These are phyloP conservation scores for Stramonita haemastoma DNA, from an alignment of 2,888 invertebrate species.

Conservation along the genomic window DNA sequence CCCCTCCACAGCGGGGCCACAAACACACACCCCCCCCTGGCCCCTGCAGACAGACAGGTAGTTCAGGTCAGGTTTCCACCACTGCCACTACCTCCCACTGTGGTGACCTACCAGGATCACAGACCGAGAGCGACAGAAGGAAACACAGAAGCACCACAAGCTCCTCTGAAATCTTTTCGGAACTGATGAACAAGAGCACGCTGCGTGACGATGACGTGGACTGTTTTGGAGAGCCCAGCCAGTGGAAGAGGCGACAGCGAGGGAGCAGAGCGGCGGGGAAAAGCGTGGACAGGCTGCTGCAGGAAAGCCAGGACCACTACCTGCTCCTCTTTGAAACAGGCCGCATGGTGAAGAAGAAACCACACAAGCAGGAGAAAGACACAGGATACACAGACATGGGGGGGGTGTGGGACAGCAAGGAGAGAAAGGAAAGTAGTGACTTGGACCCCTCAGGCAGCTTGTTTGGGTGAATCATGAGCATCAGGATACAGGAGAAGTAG, in stretches of 20 bases:
- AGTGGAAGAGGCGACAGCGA: conserved; percentile 52
- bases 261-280: conserved; percentile 40
- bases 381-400: neutral
- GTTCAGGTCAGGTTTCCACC: neutral
- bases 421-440: conserved; percentile 31
- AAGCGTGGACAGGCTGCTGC: conserved; percentile 56
- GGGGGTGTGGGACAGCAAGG: neutral
- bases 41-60: neutral
- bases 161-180: conserved; percentile 41
- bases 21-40: neutral
- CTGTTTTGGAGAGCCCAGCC: conserved; percentile 53
- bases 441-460: conserved; percentile 41
- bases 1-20: conserved; percentile 50
- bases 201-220: conserved; percentile 55
- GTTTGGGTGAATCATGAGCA: neutral
- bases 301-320: conserved; percentile 60
- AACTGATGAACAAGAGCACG: conserved; percentile 56
- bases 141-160: neutral
- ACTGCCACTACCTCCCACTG: neutral
- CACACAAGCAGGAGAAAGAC: conserved; percentile 20
- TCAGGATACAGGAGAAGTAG: too few species aligned
- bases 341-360: conserved; percentile 52
- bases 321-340: conserved; percentile 58
- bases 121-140: neutral
- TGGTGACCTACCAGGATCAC: neutral